Conservation (phyloP, 1,140 invertebrate species). For the Philopotamus ludificatus region DNA sequence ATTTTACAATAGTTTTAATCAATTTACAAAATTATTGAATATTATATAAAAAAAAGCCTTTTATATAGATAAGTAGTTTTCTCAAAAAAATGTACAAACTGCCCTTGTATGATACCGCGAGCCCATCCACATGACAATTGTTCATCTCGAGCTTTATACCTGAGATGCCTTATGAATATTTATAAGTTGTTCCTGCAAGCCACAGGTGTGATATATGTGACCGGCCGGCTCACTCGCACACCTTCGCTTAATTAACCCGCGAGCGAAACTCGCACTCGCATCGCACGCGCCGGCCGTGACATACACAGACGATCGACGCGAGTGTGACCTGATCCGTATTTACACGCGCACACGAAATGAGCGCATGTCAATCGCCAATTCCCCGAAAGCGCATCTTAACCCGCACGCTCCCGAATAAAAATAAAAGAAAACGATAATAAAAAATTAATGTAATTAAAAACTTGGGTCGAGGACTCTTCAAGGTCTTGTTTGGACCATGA, state of each 20-base stretch:
- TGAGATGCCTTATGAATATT: conserved; percentile 31
- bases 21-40: too few relatives aligned
- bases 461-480: too few relatives aligned
- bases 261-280: conserved; percentile 15
- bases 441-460: too few relatives aligned
- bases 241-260: conserved; percentile 30
- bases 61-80: too few relatives aligned
- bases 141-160: conserved; percentile 18
- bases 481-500: too few relatives aligned
- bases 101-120: too few relatives aligned
- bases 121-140: not conserved
- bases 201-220: conserved; percentile 32
- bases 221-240: not conserved
- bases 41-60: too few relatives aligned
- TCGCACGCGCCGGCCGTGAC: not conserved
- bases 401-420: not conserved
- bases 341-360: not conserved
- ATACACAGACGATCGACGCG: not conserved
- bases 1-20: not conserved
- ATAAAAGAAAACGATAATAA: not conserved
- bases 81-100: too few relatives aligned
- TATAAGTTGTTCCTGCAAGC: conserved; percentile 18
- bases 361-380: conserved; percentile 19
- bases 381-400: not conserved
- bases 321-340: conserved; percentile 19